Evolutionary conservation across 2,888 invertebrate species (phyloP), one percentile per base, ranked within the genome.

Genomic region (Odontothrips loti): DNA sequence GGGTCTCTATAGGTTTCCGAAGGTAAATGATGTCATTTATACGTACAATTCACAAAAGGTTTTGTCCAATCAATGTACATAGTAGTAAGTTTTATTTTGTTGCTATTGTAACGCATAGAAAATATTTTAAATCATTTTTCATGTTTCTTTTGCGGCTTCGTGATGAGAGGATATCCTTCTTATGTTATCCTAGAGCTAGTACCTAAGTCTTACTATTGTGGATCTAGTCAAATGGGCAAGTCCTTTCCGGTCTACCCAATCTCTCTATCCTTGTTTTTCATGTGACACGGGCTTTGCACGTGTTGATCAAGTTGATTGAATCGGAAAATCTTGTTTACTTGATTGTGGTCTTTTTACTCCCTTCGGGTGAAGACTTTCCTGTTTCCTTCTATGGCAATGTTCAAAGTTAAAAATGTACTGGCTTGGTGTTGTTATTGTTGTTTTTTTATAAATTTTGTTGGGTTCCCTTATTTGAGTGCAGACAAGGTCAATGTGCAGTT

Each of bases 51-150:
- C 23, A 23, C 68, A 75, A 75, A 43, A 75, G 23, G 68, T 75
- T 75, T 75, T 75, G 68, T 75, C 68, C 68, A 75, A 75, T 75
- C 68, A 75, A 23, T 75, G 68, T 75, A 75, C 68, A 75, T 75
- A 75, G 68, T 75, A 75, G 68, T 75, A 75, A 75, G 68, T 75
- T 75, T 27, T 75, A 75, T 75, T 75, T 75, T 75, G 68, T 75
- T 75, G 68, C 68, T 75, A 75, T 27, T 75, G 68, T 75, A 58
- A 58, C 58, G 58, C 58, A 58, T 58, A 75, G 68, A 75, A 75
- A 75, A 75, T 75, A 75, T 75, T 75, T 75, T 75, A 75, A 75
- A 75, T 27, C 68, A 27, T 75, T 75, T 75, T 75, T 75, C 68
- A 27, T 75, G 68, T 75, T 75, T 75, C 68, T 75, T 75, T 75